Evolutionary conservation across 2,113 vertebrate genomes (phyloP).

Genomic region (Tetrao urogallus): DNA sequence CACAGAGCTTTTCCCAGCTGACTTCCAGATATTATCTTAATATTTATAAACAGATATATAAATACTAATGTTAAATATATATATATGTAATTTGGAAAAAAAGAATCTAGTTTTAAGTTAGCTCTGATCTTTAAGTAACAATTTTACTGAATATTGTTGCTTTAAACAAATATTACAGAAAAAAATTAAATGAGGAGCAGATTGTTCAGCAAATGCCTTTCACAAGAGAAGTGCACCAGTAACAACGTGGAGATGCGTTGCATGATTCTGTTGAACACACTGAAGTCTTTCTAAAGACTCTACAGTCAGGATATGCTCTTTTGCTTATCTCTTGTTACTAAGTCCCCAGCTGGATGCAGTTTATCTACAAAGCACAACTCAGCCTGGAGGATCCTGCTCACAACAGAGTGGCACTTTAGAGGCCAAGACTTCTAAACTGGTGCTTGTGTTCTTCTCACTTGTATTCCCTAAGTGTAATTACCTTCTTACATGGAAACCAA

Average conservation of each 20-base stretch:
- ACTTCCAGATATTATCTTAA: not conserved
- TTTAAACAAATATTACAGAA: not conserved
- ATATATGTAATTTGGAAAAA: not conserved
- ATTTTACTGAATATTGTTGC: not conserved
- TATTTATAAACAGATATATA: not conserved
- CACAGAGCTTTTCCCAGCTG: not conserved
- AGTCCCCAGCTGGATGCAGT: not conserved
- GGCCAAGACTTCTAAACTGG: not conserved
- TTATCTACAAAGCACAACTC: not conserved
- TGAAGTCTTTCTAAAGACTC: not conserved
- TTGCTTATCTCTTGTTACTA: not conserved
- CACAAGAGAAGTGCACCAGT: not conserved
- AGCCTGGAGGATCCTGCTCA: not conserved
- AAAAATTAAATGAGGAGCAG: accelerated
- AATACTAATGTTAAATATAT: no score
- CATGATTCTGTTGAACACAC: not conserved
- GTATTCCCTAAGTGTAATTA: not conserved
- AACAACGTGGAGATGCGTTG: not conserved
- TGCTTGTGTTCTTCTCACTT: not conserved
- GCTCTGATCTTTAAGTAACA: not conserved
- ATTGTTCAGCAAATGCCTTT: not conserved
- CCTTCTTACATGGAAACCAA: not conserved
- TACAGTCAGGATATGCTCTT: not conserved
- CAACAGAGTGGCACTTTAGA: not conserved
- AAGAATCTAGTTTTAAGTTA: not conserved